phyloP scores from a whole-genome alignment of 1,140 invertebrate genomes.

The Drosophila littoralis region DNA sequence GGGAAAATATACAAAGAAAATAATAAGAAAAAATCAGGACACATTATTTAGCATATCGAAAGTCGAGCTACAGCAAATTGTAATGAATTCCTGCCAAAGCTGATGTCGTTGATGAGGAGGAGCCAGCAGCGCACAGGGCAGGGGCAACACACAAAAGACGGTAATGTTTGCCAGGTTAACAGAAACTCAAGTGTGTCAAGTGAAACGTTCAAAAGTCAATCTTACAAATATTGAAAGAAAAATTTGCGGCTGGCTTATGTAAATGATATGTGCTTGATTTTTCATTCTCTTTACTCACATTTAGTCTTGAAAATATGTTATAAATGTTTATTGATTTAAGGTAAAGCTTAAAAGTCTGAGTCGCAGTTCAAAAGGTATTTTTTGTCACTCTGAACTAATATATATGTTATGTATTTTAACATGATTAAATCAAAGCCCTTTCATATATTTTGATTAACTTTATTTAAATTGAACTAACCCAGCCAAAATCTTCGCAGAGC shows the following conservation, averaged over 20 bases:
- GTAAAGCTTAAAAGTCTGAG: neutral
- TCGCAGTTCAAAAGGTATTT: too few relatives aligned
- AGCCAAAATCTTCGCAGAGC: neutral
- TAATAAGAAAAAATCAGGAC: slow-evolving; percentile 19
- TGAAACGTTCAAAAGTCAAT: neutral
- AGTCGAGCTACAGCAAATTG: slow-evolving; percentile 11
- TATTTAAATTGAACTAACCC: too few relatives aligned
- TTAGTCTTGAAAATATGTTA: too few relatives aligned
- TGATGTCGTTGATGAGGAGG: neutral
- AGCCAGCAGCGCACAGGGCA: neutral
- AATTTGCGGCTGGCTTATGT: neutral
- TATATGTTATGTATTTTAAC: too few relatives aligned
- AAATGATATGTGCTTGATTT: neutral
- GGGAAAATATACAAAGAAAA: slow-evolving; percentile 2
- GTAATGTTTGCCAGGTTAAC: slow-evolving; percentile 6
- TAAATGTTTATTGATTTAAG: neutral
- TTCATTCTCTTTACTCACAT: too few relatives aligned
- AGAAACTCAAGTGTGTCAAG: slow-evolving; percentile 1
- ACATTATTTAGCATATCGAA: slow-evolving; percentile 12
- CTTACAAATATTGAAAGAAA: slow-evolving; percentile 1
- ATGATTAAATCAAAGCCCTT: too few relatives aligned
- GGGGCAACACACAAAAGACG: neutral
- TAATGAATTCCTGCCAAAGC: slow-evolving; percentile 19
- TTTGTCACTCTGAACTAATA: too few relatives aligned
- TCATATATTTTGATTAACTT: too few relatives aligned